Conservation (phyloP, 2,797 vertebrate species). For the Sciaenops ocellatus region DNA sequence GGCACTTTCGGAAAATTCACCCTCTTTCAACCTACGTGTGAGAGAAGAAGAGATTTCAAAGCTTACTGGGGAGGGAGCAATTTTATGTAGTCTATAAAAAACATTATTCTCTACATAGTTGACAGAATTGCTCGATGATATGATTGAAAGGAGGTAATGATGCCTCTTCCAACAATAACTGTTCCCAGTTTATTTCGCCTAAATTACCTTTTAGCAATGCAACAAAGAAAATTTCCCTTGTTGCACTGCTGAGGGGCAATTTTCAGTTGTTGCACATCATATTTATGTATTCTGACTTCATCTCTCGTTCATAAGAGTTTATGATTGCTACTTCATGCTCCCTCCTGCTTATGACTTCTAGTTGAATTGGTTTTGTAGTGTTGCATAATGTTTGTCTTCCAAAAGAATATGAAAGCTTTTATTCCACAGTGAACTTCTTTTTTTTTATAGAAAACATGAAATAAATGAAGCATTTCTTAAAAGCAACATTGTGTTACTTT, state of each 20-base stretch:
- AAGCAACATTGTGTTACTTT: no score
- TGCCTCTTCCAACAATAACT: constrained; percentile 59
- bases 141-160: constrained; percentile 61
- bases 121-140: constrained; percentile 46
- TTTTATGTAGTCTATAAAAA: constrained; percentile 48
- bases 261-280: constrained; percentile 38
- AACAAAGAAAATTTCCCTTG: constrained; percentile 43
- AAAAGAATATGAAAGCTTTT: constrained; percentile 4
- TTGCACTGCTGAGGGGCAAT: constrained; percentile 43
- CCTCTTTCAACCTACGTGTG: constrained; percentile 34
- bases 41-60: constrained; percentile 38
- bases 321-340: constrained; percentile 25
- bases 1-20: constrained; percentile 51
- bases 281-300: constrained; percentile 40
- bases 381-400: constrained; percentile 18
- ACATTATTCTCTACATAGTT: constrained; percentile 46
- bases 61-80: constrained; percentile 34
- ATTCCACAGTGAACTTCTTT: background rate
- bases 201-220: constrained; percentile 48
- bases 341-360: constrained; percentile 39
- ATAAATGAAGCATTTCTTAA: background rate
- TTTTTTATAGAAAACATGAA: background rate
- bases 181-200: constrained; percentile 60
- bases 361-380: constrained; percentile 40
- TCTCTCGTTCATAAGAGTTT: constrained; percentile 29